Percentiles rank a stretch among this genome's conserved stretches.
Conservation (phyloP, 92 coral and sea anemone species). For the Siderastrea siderea region DNA sequence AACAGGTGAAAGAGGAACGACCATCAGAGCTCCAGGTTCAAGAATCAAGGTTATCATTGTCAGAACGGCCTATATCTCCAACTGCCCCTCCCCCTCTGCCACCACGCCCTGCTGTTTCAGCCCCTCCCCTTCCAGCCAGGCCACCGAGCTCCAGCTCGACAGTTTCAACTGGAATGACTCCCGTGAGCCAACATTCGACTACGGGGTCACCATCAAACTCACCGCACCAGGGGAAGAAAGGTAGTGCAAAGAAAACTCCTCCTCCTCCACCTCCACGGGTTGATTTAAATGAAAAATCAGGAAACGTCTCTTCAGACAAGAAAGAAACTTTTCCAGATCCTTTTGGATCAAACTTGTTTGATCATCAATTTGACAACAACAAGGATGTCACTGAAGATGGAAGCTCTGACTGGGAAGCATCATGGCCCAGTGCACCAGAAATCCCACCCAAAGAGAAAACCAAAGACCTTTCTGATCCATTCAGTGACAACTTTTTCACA, state of each 20-base stretch:
- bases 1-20: slow-evolving; percentile 21
- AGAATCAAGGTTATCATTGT: slow-evolving; percentile 37
- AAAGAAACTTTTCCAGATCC: slow-evolving; percentile 49
- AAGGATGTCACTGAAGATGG: not conserved
- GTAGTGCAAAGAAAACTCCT: slow-evolving; percentile 74
- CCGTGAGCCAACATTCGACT: slow-evolving; percentile 49
- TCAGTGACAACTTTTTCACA: slow-evolving; percentile 83
- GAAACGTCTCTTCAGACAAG: slow-evolving; percentile 17
- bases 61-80: slow-evolving; percentile 73
- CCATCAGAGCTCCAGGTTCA: slow-evolving; percentile 51
- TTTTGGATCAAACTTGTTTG: slow-evolving; percentile 39
- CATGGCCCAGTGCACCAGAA: slow-evolving; percentile 49
- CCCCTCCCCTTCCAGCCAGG: slow-evolving; percentile 97
- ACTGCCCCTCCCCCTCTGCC: slow-evolving; percentile 96
- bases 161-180: slow-evolving; percentile 39
- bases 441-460: slow-evolving; percentile 9
- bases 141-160: slow-evolving; percentile 65
- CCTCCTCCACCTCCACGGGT: slow-evolving; percentile 96
- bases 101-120: slow-evolving; percentile 82
- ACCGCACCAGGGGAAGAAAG: slow-evolving; percentile 39
- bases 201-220: slow-evolving; percentile 51
- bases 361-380: slow-evolving; percentile 6
- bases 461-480: slow-evolving; percentile 71
- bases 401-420: slow-evolving; percentile 19
- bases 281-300: slow-evolving; percentile 76